phyloP scores from a whole-genome alignment of 2,797 vertebrate genomes.

The Platyrinchus mystaceus region DNA sequence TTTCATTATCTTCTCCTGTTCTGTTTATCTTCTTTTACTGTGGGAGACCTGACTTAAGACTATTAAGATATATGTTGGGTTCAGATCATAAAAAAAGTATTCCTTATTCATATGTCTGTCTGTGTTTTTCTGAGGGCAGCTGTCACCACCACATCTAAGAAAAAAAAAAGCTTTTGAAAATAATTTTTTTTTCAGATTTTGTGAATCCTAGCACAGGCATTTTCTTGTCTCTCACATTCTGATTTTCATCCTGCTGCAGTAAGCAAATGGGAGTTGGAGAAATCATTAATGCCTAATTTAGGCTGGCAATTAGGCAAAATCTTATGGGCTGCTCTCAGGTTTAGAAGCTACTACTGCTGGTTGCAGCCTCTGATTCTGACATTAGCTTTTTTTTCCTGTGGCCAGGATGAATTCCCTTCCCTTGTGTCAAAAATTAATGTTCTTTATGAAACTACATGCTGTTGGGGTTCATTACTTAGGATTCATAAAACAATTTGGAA shows the following conservation, averaged over 20 bases:
- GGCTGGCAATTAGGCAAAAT: conserved; percentile 29
- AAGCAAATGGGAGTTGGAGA: conserved; percentile 18
- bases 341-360: neutral
- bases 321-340: neutral
- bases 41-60: neutral
- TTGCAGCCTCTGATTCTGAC: neutral
- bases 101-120: neutral
- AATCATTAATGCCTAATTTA: conserved; percentile 43
- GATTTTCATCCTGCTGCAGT: conserved; percentile 18
- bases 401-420: neutral
- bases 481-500: neutral
- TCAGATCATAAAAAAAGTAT: neutral
- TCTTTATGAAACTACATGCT: neutral
- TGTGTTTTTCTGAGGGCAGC: neutral
- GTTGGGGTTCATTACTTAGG: neutral
- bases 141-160: neutral
- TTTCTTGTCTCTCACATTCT: neutral
- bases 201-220: neutral
- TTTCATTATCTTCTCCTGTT: neutral
- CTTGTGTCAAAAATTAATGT: neutral
- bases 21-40: neutral
- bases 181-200: neutral
- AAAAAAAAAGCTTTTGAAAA: conserved; percentile 3
- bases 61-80: neutral
- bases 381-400: neutral